Conservation (phyloP, 2,113 vertebrate genomes). For the Eudyptes chrysolophus region DNA sequence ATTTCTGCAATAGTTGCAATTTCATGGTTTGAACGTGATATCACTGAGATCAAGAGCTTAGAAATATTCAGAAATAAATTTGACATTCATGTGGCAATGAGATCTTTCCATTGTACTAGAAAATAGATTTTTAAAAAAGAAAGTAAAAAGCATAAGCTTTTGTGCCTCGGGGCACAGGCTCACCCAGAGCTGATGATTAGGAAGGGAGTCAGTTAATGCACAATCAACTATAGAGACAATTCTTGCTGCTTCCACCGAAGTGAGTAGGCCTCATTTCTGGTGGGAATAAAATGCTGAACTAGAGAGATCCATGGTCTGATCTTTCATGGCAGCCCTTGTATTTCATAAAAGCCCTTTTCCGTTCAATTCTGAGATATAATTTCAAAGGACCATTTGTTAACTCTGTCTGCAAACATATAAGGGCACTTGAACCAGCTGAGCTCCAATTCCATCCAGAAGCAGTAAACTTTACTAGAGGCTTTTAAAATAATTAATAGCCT, state of each 20-base stretch:
- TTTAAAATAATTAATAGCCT: conserved; percentile 77
- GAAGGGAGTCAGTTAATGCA: not conserved
- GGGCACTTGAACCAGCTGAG: not conserved
- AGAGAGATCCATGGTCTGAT: not conserved
- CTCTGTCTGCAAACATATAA: not conserved
- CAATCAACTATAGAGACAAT: not conserved
- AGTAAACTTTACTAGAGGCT: conserved; percentile 35
- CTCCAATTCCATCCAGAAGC: conserved; percentile 24
- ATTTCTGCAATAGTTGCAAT: not conserved
- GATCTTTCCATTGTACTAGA: not conserved
- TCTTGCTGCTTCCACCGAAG: not conserved
- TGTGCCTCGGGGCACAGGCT: not conserved
- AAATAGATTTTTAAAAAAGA: not conserved
- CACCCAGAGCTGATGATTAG: not conserved
- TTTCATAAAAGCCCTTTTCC: not conserved
- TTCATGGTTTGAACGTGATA: not conserved
- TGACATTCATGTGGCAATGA: not conserved
- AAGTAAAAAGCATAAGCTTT: not conserved
- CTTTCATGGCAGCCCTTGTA: not conserved
- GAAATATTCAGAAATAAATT: not conserved
- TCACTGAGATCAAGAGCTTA: not conserved
- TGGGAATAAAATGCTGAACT: not conserved
- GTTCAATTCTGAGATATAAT: not conserved
- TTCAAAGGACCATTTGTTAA: conserved; percentile 15
- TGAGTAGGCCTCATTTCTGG: not conserved